Conservation (phyloP, 2,888 invertebrate species). For the Darwinula stevensoni region DNA sequence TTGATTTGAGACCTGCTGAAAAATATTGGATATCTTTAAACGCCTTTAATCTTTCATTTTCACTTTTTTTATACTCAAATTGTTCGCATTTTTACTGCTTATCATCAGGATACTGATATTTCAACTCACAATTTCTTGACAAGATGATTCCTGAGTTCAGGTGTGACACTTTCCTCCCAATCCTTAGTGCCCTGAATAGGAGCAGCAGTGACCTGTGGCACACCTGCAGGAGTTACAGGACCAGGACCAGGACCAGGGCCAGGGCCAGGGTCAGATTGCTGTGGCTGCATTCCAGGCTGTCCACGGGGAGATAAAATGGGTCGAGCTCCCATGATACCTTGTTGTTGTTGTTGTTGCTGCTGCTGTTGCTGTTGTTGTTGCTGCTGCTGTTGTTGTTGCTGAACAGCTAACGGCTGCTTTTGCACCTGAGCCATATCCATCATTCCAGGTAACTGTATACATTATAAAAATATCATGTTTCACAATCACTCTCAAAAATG, state of each 20-base stretch:
- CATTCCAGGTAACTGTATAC: no score
- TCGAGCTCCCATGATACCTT: slow-evolving; percentile 10
- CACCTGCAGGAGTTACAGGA: neutral
- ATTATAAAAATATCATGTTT: no score
- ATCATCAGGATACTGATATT: no score
- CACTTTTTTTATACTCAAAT: no score
- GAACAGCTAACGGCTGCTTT: neutral
- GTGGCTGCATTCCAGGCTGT: slow-evolving; percentile 4
- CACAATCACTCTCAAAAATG: no score
- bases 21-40: no score
- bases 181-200: slow-evolving; percentile 65
- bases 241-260: no score
- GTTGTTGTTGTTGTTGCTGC: slow-evolving; percentile 11
- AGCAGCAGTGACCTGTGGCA: slow-evolving; percentile 36
- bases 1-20: no score
- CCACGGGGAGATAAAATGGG: slow-evolving; percentile 11
- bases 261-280: slow-evolving; percentile 7
- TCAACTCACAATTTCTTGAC: slow-evolving; percentile 87
- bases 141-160: slow-evolving; percentile 89
- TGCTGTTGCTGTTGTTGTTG: slow-evolving; percentile 22
- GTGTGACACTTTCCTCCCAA: slow-evolving; percentile 90
- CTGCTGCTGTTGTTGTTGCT: slow-evolving; percentile 15
- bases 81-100: no score
- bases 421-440: no score
- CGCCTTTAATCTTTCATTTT: no score